Evolutionary conservation across 2,797 vertebrate species (phyloP).

Genomic region (Sebastes miniatus): DNA sequence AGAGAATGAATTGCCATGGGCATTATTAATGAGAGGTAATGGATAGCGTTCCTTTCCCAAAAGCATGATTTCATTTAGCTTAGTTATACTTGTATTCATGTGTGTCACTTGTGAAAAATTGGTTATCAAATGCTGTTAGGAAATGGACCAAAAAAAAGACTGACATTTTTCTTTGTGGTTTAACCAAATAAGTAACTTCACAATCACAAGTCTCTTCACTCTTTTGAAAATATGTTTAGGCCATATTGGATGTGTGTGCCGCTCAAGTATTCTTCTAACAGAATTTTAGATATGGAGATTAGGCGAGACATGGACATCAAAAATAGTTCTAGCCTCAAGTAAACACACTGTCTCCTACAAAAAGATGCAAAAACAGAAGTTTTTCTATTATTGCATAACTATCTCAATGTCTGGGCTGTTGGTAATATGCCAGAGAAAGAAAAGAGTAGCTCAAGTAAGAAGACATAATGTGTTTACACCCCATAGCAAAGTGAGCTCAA

Average conservation of each 20-base stretch:
- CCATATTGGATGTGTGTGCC: neutral
- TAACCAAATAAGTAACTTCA: neutral
- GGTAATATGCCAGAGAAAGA: neutral
- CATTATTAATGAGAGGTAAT: neutral
- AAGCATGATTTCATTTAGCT: neutral
- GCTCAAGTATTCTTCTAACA: neutral
- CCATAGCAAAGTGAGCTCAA: neutral
- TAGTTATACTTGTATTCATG: neutral
- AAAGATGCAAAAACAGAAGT: neutral
- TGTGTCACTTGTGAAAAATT: neutral
- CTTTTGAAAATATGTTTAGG: neutral
- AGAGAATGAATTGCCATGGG: neutral
- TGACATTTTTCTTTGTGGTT: neutral
- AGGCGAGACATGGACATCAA: neutral
- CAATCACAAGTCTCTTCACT: neutral
- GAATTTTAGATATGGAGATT: slow-evolving; percentile 8
- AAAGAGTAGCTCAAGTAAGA: neutral
- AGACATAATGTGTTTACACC: neutral
- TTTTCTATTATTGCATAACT: neutral
- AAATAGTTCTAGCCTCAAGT: neutral
- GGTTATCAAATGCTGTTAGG: neutral
- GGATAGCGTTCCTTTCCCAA: neutral
- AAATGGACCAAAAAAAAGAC: neutral
- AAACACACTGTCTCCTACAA: neutral
- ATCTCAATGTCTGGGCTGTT: neutral